Percentiles rank a stretch among this genome's conserved stretches.
Evolutionary conservation across 2,888 invertebrate genomes (phyloP).

Genomic region (Drosophila incognita): DNA sequence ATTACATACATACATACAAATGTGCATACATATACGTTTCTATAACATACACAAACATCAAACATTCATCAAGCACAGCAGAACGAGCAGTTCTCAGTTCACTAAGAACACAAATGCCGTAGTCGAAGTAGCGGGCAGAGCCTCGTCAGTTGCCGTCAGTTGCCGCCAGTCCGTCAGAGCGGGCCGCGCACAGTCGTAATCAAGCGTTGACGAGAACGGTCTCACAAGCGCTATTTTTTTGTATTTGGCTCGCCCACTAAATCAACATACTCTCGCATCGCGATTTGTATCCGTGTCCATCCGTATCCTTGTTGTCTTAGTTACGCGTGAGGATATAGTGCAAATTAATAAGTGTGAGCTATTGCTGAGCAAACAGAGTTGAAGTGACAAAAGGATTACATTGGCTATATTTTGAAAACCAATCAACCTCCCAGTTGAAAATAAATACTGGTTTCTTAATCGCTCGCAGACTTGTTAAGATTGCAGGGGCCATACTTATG

Average conservation of each 20-base stretch:
- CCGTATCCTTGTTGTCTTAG: conserved; percentile 11
- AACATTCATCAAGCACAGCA: conserved; percentile 59
- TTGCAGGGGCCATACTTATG: conserved; percentile 37
- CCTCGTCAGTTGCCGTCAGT: conserved; percentile 16
- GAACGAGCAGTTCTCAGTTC: conserved; percentile 23
- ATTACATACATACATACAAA: conserved; percentile 4
- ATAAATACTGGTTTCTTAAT: conserved; percentile 44
- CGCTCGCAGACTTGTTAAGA: conserved; percentile 61
- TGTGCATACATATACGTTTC: neutral
- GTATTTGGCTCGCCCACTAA: conserved; percentile 17
- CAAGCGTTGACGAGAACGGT: conserved; percentile 69
- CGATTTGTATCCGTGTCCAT: conserved; percentile 4
- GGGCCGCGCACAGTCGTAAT: conserved; percentile 68
- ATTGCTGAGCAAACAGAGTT: conserved; percentile 11
- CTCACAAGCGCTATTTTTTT: conserved; percentile 46
- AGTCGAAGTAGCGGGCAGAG: conserved; percentile 37
- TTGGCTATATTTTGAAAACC: neutral
- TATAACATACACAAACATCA: conserved; percentile 30
- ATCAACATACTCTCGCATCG: conserved; percentile 18
- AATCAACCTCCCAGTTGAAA: neutral
- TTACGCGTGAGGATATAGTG: conserved; percentile 7
- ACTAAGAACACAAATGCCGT: conserved; percentile 51
- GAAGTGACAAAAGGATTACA: conserved; percentile 27
- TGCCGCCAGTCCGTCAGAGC: conserved; percentile 43
- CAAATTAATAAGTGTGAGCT: conserved; percentile 47